A percentile compares a stretch with the other conserved stretches of the same genome.
These are phyloP conservation scores for Rhinichthys klamathensis DNA, from an alignment of 2,113 vertebrate species.

Conservation along the genomic window DNA sequence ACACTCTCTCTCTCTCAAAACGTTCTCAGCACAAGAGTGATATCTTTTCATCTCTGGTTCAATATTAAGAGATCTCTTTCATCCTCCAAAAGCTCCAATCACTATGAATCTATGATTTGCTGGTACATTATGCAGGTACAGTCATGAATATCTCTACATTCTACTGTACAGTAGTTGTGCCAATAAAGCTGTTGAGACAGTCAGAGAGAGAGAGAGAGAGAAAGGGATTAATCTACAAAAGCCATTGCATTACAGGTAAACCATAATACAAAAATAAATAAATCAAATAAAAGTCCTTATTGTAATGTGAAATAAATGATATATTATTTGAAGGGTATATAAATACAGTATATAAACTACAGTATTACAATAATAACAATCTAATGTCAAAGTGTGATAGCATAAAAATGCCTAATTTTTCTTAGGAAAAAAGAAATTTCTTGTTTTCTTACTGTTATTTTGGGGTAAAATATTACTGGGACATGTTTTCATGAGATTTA, in stretches of 20 bases:
- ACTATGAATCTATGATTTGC: not conserved
- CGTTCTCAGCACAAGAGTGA: conserved; percentile 21
- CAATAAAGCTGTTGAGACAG: conserved; percentile 7
- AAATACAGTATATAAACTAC: too few species aligned
- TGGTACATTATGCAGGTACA: not conserved
- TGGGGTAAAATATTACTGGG: not conserved
- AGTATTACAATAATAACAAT: not conserved
- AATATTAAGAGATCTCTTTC: conserved; percentile 44
- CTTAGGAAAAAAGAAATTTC: not conserved
- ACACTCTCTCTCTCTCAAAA: conserved; percentile 20
- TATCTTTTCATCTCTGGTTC: conserved; percentile 50
- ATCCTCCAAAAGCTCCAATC: conserved; percentile 16
- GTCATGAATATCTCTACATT: not conserved
- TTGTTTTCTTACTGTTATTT: not conserved
- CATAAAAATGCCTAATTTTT: not conserved
- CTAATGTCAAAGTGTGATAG: not conserved
- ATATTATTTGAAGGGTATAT: not conserved
- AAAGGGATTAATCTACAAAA: not conserved
- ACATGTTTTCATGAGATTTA: not conserved
- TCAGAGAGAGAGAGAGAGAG: not conserved
- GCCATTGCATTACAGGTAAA: not conserved
- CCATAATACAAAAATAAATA: not conserved
- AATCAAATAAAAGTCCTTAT: not conserved
- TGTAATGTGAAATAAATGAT: not conserved
- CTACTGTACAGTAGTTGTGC: not conserved